These are phyloP conservation scores for Meles meles DNA, from an alignment of 2,113 vertebrate genomes.

Conservation along the genomic window DNA sequence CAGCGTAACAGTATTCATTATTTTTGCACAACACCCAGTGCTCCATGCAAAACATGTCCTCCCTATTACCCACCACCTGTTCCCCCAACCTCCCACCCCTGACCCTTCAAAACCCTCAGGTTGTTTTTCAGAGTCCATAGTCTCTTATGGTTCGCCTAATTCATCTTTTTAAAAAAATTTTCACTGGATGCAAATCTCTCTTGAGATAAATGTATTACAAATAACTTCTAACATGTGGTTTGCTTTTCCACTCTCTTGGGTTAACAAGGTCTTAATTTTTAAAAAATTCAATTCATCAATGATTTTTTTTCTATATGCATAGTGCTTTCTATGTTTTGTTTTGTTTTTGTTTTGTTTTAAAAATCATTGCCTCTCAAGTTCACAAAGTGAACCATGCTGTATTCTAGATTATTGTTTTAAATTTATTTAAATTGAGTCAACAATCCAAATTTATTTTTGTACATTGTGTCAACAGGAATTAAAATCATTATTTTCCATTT, in stretches of 20 bases:
- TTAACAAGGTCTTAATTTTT: not conserved
- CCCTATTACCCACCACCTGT: too few relatives aligned
- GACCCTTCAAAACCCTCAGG: too few relatives aligned
- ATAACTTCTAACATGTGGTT: not conserved
- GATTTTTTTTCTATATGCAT: not conserved
- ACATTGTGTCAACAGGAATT: not conserved
- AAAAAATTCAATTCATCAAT: not conserved
- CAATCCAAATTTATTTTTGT: constrained; percentile 1
- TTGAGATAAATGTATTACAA: not conserved
- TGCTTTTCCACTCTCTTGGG: not conserved
- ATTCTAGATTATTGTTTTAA: not conserved
- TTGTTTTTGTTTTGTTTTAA: not conserved
- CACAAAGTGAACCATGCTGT: not conserved
- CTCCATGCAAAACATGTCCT: too few relatives aligned
- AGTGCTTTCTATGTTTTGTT: not conserved
- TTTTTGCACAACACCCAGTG: too few relatives aligned
- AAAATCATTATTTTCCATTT: not conserved
- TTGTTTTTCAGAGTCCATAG: too few relatives aligned
- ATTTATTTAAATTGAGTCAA: not conserved
- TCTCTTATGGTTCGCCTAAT: too few relatives aligned
- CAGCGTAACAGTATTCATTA: too few relatives aligned
- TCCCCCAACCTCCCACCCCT: too few relatives aligned
- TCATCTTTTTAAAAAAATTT: not conserved
- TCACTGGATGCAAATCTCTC: not conserved
- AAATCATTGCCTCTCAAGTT: not conserved